Percentiles rank a stretch among this genome's conserved stretches.
These are phyloP conservation scores for Nasonia longicornis DNA, from an alignment of 1,140 invertebrate genomes.

Conservation along the genomic window DNA sequence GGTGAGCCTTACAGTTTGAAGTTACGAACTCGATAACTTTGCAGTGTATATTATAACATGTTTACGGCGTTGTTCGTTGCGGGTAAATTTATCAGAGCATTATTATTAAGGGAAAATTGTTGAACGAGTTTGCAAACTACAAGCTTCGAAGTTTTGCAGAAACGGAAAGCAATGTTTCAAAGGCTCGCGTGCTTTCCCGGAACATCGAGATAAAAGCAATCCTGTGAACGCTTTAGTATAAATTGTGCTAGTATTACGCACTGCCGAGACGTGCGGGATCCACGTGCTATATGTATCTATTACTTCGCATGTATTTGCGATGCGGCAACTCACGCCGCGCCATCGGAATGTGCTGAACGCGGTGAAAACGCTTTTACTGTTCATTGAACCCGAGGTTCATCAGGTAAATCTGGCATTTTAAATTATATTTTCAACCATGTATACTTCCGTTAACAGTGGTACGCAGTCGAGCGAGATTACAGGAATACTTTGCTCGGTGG, in stretches of 20 bases:
- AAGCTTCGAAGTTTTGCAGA: background rate
- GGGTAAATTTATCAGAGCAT: too few species aligned
- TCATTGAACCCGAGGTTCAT: background rate
- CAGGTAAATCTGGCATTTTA: background rate
- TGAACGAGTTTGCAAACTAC: background rate
- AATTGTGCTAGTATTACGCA: background rate
- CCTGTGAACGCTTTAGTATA: background rate
- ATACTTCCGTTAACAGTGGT: background rate
- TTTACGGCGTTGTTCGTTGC: too few species aligned
- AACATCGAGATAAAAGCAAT: background rate
- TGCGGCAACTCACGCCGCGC: slow-evolving; percentile 11
- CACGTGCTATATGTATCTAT: slow-evolving; percentile 16
- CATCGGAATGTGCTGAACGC: slow-evolving; percentile 38
- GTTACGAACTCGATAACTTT: too few species aligned
- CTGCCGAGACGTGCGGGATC: background rate
- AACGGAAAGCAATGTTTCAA: background rate
- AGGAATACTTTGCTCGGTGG: too few species aligned
- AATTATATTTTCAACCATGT: background rate
- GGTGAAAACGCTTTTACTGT: background rate
- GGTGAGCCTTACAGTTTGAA: too few species aligned
- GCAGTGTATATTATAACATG: too few species aligned
- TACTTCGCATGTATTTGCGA: slow-evolving; percentile 16
- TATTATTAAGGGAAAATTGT: background rate
- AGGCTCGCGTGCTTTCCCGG: background rate
- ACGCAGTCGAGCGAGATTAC: too few species aligned